Percentiles rank a stretch among this genome's conserved stretches.
phyloP scores from a whole-genome alignment of 2,888 invertebrate species.

The Pseudoips prasinana region DNA sequence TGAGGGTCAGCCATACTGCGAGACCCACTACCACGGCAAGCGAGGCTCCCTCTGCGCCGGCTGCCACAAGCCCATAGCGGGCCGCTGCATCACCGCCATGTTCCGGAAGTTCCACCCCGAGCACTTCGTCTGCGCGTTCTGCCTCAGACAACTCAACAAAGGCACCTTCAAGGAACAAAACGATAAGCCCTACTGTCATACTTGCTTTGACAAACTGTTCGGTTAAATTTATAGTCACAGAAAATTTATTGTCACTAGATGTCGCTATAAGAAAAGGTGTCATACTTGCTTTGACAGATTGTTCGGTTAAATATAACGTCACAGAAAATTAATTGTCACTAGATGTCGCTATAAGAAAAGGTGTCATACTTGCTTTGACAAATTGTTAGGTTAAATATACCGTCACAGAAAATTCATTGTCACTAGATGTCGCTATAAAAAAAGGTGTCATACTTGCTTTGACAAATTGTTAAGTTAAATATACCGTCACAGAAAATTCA shows the following conservation, averaged over 20 bases:
- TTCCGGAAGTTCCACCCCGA: slow-evolving; percentile 99
- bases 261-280: too few species aligned
- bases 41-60: slow-evolving; percentile 98
- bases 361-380: slow-evolving; percentile 99
- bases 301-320: slow-evolving; percentile 87
- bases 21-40: slow-evolving; percentile 99
- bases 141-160: slow-evolving; percentile 97
- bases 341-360: not conserved
- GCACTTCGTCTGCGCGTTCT: slow-evolving; percentile 99
- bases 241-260: slow-evolving; percentile 4
- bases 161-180: slow-evolving; percentile 99
- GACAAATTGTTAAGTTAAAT: slow-evolving; percentile 95
- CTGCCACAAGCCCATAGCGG: slow-evolving; percentile 98
- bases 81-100: slow-evolving; percentile 99
- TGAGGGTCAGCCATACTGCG: slow-evolving; percentile 98
- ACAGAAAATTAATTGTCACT: slow-evolving; percentile 5
- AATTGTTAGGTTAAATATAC: slow-evolving; percentile 90
- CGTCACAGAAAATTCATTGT: slow-evolving; percentile 7
- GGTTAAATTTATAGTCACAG: slow-evolving; percentile 84
- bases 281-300: slow-evolving; percentile 98
- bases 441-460: slow-evolving; percentile 98
- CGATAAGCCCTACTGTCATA: slow-evolving; percentile 99
- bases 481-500: slow-evolving; percentile 5
- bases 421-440: not conserved
- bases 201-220: slow-evolving; percentile 98